Evolutionary conservation across 2,888 invertebrate species (phyloP).

Genomic region (Odontocerum albicorne): DNA sequence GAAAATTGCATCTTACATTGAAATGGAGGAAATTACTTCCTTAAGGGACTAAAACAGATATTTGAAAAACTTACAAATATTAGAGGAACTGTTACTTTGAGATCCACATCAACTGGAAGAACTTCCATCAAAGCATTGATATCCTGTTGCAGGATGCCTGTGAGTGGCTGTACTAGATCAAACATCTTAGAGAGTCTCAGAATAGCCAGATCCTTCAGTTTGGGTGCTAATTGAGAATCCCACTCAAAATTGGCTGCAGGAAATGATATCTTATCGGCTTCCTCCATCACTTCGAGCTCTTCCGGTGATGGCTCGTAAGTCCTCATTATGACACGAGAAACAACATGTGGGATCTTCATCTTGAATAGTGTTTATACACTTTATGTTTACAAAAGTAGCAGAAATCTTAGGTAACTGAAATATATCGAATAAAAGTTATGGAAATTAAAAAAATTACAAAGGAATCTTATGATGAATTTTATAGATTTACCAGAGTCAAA

Average conservation of each 20-base stretch:
- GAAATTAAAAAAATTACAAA: no score
- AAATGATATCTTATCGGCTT: constrained; percentile 42
- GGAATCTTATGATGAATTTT: no score
- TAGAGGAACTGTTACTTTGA: constrained; percentile 57
- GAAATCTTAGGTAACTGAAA: no score
- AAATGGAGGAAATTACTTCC: no score
- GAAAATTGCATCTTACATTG: no score
- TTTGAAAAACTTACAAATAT: constrained; percentile 48
- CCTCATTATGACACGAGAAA: constrained; percentile 44
- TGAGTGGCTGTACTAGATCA: constrained; percentile 54
- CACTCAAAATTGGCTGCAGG: constrained; percentile 53
- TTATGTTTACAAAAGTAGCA: no score
- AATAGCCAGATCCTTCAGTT: constrained; percentile 47
- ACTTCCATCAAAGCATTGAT: constrained; percentile 62
- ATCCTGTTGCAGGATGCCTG: constrained; percentile 57
- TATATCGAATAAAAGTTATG: no score
- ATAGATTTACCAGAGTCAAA: no score
- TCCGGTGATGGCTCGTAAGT: constrained; percentile 43
- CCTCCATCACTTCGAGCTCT: constrained; percentile 8
- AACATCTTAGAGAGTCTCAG: constrained; percentile 49
- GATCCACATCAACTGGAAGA: constrained; percentile 59
- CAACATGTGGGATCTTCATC: constrained; percentile 55
- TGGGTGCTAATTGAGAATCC: constrained; percentile 52
- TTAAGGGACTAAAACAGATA: background rate
- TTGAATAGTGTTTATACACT: background rate